Conservation (phyloP, 2,113 vertebrate species). For the Gymnogyps californianus region DNA sequence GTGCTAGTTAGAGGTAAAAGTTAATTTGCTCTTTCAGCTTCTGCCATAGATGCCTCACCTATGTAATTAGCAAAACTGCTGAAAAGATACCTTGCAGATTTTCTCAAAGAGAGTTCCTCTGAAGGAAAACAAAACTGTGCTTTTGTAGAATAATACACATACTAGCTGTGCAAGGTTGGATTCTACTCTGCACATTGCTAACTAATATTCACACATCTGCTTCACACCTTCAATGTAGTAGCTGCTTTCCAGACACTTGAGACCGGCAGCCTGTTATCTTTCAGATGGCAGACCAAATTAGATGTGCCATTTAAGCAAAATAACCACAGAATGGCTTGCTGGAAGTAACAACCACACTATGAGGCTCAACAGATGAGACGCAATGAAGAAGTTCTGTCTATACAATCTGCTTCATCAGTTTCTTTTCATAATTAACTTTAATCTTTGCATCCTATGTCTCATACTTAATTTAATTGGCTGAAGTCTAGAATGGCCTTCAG, state of each 20-base stretch:
- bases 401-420: not conserved
- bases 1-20: not conserved
- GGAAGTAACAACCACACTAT: not conserved
- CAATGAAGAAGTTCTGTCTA: not conserved
- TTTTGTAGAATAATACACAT: not conserved
- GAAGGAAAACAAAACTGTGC: not conserved
- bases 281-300: not conserved
- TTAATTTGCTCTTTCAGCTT: not conserved
- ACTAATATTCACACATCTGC: not conserved
- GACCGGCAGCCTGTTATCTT: not conserved
- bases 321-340: not conserved
- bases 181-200: not conserved
- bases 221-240: not conserved
- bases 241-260: not conserved
- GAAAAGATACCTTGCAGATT: not conserved
- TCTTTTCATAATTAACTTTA: not conserved
- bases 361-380: not conserved
- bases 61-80: not conserved
- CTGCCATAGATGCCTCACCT: not conserved
- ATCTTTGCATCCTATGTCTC: not conserved
- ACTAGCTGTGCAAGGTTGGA: not conserved
- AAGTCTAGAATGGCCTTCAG: not conserved
- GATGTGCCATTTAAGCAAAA: not conserved
- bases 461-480: too few relatives aligned
- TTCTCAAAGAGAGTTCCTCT: not conserved